Percentiles rank a stretch among this genome's conserved stretches.
Evolutionary conservation across 2,113 vertebrate species (phyloP).

Genomic region (Calyptommatus sinebrachiatus): DNA sequence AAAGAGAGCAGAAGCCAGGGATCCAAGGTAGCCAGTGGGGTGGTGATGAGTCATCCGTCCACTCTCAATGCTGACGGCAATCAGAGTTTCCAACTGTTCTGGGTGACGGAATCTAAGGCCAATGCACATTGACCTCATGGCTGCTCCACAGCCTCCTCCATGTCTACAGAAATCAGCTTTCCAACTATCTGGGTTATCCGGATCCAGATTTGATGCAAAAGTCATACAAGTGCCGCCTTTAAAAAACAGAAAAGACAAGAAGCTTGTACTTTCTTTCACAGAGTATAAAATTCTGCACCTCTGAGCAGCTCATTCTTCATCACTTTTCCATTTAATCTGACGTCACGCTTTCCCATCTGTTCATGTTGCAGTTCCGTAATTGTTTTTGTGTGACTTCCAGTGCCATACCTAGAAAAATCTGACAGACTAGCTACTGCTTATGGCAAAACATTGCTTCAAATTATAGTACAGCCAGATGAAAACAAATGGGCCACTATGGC

Average conservation of each 20-base stretch:
- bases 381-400: too few relatives aligned
- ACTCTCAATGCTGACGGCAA: constrained; percentile 78
- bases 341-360: neutral
- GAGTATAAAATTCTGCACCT: neutral
- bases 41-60: constrained; percentile 86
- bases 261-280: neutral
- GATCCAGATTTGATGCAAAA: constrained; percentile 22
- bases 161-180: constrained; percentile 63
- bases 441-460: too few relatives aligned
- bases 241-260: neutral
- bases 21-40: constrained; percentile 80
- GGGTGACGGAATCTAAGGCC: constrained; percentile 73
- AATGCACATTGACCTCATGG: constrained; percentile 84
- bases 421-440: too few relatives aligned
- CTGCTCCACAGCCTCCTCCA: constrained; percentile 78
- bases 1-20: constrained; percentile 77
- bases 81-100: constrained; percentile 62
- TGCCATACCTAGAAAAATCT: too few relatives aligned
- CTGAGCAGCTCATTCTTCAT: neutral
- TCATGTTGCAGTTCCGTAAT: too few relatives aligned
- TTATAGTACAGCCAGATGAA: too few relatives aligned
- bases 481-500: too few relatives aligned
- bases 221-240: constrained; percentile 48
- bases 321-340: neutral
- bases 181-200: constrained; percentile 47